Conservation (phyloP, 1,140 invertebrate species). For the Sycophila sp. region DNA sequence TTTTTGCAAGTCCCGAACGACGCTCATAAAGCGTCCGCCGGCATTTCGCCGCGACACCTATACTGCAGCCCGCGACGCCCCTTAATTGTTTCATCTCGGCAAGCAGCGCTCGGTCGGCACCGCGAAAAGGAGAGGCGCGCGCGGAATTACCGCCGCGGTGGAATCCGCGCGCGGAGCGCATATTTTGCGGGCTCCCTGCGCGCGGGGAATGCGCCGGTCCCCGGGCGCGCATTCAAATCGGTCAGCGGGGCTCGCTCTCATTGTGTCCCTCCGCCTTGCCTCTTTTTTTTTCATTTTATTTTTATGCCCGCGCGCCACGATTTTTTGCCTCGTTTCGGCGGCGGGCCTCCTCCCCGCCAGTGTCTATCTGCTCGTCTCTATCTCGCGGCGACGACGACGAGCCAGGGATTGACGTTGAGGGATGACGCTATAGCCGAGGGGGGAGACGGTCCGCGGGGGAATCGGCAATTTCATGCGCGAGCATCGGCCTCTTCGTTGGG, state of each 20-base stretch:
- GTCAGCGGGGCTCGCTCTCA: slow-evolving; percentile 11
- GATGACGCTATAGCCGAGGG: slow-evolving; percentile 56
- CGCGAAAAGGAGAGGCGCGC: no score
- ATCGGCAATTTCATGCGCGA: slow-evolving; percentile 2
- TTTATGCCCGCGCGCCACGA: neutral
- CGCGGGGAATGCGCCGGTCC: slow-evolving; percentile 5
- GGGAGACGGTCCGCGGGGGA: slow-evolving; percentile 38
- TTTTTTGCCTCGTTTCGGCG: slow-evolving; percentile 19
- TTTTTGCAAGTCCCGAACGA: no score
- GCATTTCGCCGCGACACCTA: slow-evolving; percentile 18
- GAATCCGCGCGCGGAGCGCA: slow-evolving; percentile 1
- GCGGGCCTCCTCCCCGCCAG: slow-evolving; percentile 21
- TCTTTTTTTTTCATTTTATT: neutral
- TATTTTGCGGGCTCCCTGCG: slow-evolving; percentile 14
- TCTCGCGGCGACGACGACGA: neutral
- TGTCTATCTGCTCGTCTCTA: slow-evolving; percentile 35
- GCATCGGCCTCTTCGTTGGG: neutral
- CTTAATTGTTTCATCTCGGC: slow-evolving; percentile 52
- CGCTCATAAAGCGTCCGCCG: no score
- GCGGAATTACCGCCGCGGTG: neutral
- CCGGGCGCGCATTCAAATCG: slow-evolving; percentile 55
- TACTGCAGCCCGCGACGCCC: neutral
- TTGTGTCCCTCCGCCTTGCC: neutral
- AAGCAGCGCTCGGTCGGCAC: no score
- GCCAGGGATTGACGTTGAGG: slow-evolving; percentile 59